phyloP scores from a whole-genome alignment of 2,797 vertebrate genomes.

The Bovichtus variegatus region DNA sequence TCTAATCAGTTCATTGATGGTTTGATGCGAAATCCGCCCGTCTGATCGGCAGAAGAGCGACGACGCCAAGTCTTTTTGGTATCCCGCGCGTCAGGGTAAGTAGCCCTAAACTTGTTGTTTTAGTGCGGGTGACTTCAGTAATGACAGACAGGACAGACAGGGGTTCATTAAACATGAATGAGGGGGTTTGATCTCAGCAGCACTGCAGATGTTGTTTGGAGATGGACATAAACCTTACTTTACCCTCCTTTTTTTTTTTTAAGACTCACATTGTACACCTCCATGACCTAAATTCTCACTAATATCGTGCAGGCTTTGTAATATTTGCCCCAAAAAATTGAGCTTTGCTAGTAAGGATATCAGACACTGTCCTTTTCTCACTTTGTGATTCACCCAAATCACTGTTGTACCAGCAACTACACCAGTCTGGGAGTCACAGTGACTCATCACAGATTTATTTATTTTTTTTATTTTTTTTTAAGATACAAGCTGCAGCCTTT shows the following conservation, averaged over 20 bases:
- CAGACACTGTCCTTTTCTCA: conserved; percentile 1
- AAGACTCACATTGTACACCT: no score
- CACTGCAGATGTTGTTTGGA: neutral
- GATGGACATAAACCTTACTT: neutral
- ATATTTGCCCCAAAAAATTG: no score
- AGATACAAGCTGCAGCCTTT: conserved; percentile 15
- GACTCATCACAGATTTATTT: conserved; percentile 24
- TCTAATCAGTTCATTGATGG: conserved; percentile 41
- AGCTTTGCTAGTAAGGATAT: neutral
- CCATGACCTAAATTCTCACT: neutral
- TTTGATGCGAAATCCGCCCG: conserved; percentile 41
- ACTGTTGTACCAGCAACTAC: neutral
- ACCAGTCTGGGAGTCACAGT: conserved; percentile 1
- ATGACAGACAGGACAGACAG: conserved; percentile 39
- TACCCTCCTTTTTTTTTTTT: neutral
- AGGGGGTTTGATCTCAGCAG: neutral
- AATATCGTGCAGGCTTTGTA: neutral
- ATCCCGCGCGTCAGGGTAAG: conserved; percentile 73
- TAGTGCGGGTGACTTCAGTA: conserved; percentile 14
- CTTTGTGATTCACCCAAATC: neutral
- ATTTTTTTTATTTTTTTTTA: neutral
- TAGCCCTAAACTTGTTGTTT: conserved; percentile 63
- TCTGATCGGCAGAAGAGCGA: conserved; percentile 52
- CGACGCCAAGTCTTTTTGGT: conserved; percentile 55
- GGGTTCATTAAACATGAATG: conserved; percentile 26